Base-by-base conservation (phyloP, 2,113 vertebrate genomes). In the Sterrhoptilus dennistouni region DNA sequence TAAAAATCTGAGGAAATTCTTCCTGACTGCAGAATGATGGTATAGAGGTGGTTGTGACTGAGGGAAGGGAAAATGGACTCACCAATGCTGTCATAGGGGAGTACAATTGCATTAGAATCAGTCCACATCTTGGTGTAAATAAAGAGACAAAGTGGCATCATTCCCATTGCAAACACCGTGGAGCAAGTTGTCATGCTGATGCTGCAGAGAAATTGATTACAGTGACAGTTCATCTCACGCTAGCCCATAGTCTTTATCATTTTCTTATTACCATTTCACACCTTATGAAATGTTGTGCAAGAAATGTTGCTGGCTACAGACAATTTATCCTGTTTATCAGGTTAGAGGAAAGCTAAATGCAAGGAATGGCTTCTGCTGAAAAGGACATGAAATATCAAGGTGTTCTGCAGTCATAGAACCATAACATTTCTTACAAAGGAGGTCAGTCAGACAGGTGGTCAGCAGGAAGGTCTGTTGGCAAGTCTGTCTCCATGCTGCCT, bases 181-280 rank as follows among this genome's bases (percentile, higher is more conserved):
- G 99, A 99, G 50, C 99, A 99, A 21, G 98, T 98, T 29, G 99
- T 99, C 99, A 99, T 99, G 96, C 99, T 99, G 98, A 99, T 90
- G 49, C 99, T 99, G 97, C 31, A 97, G 98, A 91, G 86, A 89
- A 90, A 98, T 23, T 65, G 57, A 57, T 72, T 81, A 63, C 23
- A 61, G 22, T 91, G 87, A 74, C 33, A 57, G n/a, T 70, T 95
- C 36, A 66, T 84, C 65, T 90, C 52, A 47, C 23, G 28, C 20
- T 79, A 75, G 18, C 9, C 40, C 44, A 40, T 12, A 56, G 56
- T 33, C 22, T 71, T 76, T 77, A 71, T 92, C 8, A 42, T 87
- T 94, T 84, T 92, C 80, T 70, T 72, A 61, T 66, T 80, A 36
- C 1, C 7, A 20, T 9, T 70, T 72, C 38, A 72, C 45, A 77